phyloP scores from a whole-genome alignment of 2,888 invertebrate genomes.

The Litoditis marina region DNA sequence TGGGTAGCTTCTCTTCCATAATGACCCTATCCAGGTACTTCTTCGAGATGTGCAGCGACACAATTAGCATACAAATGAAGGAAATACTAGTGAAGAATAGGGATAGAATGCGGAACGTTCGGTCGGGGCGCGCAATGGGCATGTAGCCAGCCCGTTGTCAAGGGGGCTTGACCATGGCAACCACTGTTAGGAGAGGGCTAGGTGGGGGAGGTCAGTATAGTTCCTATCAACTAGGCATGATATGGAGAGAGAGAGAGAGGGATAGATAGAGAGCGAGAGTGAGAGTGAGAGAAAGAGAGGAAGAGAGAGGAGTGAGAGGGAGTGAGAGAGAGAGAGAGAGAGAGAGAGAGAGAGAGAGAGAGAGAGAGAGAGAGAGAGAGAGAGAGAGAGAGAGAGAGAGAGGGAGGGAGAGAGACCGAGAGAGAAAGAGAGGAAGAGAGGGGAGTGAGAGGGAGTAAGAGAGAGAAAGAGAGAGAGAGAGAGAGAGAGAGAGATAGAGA shows the following conservation, averaged over 20 bases:
- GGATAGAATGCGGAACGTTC: background rate
- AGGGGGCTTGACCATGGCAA: too few relatives aligned
- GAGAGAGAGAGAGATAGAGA: background rate
- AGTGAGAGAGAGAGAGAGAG: constrained; percentile 4
- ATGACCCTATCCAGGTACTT: background rate
- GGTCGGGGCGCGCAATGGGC: too few relatives aligned
- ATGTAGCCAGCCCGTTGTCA: too few relatives aligned
- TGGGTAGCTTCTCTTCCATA: background rate
- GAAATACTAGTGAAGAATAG: background rate
- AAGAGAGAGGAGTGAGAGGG: background rate
- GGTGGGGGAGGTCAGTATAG: too few relatives aligned
- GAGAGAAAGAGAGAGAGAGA: background rate
- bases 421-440: background rate
- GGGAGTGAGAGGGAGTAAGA: background rate
- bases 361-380: background rate
- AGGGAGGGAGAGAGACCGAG: background rate
- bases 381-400: background rate
- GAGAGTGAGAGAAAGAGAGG: background rate
- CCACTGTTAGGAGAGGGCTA: too few relatives aligned
- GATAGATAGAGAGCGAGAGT: too few relatives aligned
- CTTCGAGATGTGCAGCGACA: background rate
- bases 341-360: background rate
- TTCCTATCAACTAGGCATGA: too few relatives aligned
- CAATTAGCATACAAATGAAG: background rate
- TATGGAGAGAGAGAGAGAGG: too few relatives aligned